Base-by-base conservation (phyloP, 2,113 vertebrate species). In the Marmota flaviventris region DNA sequence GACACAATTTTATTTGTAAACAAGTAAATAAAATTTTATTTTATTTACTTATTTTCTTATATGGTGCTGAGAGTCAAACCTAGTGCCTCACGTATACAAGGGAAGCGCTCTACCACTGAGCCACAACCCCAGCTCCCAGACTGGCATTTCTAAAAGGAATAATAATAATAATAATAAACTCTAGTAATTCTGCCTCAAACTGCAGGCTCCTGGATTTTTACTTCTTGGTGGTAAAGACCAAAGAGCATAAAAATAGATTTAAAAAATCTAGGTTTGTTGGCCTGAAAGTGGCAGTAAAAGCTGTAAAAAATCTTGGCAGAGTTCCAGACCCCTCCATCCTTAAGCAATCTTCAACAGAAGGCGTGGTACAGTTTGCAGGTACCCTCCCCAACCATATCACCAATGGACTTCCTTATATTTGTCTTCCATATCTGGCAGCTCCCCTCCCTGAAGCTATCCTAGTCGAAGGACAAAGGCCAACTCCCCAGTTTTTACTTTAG, bases 401-500 rank as follows among this genome's bases (percentile, higher is more conserved):
- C 37, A 72, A 2, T 65, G 34, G 73, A 39, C 18, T 83, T 56
- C 61, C n/a, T 96, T 53, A 14, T 70, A 37, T 58, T 91, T 85
- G 48, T 88, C 29, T 87, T 45, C 39, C 56, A 61, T 61, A 95
- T 67, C 58, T 88, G 70, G 42, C 24, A 85, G 29, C 70, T 95
- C 48, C 39, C 88, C 76, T 69, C 24, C 25, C 48, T 53, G 37
- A 85, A n/a, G 27, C 25, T 79, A 24, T 85, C 56, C 61, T 88
- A 63, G 69, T 45, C 73, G 9, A 79, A 96, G 29, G 51, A 85
- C 93, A 97, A 93, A 79, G 51, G 78, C 83, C 93, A 96, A 70
- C 20, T 95, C 32, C 73, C 95, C 20, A 29, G 37, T 84, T 93
- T 79, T 92, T 95, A 89, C 87, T 96, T 96, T 77, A 86, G 95